phyloP scores from a whole-genome alignment of 2,113 vertebrate genomes.

The Urocynchramus pylzowi region DNA sequence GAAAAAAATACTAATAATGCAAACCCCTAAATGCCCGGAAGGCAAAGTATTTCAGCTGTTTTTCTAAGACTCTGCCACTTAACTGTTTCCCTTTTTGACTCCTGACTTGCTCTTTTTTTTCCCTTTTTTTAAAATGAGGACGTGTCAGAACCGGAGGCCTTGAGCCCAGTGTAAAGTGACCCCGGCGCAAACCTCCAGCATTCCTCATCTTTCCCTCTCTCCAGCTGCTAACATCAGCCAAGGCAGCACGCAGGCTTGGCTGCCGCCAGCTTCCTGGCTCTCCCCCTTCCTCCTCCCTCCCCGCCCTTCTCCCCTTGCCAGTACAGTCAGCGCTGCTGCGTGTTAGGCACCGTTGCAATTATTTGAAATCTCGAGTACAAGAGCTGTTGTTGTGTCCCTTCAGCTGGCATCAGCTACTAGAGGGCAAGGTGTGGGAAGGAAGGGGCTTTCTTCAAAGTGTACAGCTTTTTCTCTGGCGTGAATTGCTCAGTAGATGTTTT shows the following conservation, averaged over 20 bases:
- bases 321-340: not conserved
- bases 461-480: not conserved
- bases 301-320: not conserved
- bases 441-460: not conserved
- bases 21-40: not conserved
- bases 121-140: not conserved
- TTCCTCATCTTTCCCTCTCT: slow-evolving; percentile 49
- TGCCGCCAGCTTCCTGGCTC: not conserved
- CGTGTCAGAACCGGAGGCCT: slow-evolving; percentile 39
- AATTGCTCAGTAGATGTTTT: not conserved
- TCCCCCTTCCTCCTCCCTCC: not conserved
- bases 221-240: slow-evolving; percentile 66
- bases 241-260: slow-evolving; percentile 35
- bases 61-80: not conserved
- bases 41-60: slow-evolving; percentile 2
- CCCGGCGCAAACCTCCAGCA: slow-evolving; percentile 11
- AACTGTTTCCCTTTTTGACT: not conserved
- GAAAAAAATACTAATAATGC: not conserved
- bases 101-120: not conserved
- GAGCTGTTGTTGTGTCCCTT: not conserved
- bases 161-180: slow-evolving; percentile 23
- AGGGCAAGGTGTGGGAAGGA: not conserved
- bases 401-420: not conserved
- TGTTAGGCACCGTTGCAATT: not conserved
- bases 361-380: not conserved